Evolutionary conservation across 1,140 invertebrate genomes (phyloP).

Genomic region (Cherax quadricarinatus): DNA sequence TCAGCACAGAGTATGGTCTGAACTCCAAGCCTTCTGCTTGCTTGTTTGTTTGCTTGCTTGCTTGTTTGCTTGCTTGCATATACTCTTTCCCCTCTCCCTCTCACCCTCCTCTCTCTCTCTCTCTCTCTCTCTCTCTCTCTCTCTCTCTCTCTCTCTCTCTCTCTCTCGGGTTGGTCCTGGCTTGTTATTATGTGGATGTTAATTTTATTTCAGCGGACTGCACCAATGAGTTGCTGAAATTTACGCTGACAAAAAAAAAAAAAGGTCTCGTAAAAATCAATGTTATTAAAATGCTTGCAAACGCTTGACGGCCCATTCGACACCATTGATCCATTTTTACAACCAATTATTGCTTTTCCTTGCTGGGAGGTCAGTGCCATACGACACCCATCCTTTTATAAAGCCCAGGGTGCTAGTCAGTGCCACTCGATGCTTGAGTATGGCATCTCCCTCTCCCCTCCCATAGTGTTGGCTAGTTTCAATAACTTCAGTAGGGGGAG

Average conservation of each 20-base stretch:
- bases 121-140: no score
- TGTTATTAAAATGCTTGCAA: slow-evolving; percentile 21
- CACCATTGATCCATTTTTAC: slow-evolving; percentile 30
- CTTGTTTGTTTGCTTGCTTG: no score
- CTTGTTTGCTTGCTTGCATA: no score
- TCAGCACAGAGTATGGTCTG: no score
- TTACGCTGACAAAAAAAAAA: not conserved
- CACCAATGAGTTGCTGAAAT: not conserved
- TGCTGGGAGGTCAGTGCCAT: slow-evolving; percentile 19
- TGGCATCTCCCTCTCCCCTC: no score
- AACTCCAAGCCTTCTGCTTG: no score
- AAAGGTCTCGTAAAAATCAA: not conserved
- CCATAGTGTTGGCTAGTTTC: no score
- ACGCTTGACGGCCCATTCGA: slow-evolving; percentile 5
- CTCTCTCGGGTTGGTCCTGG: no score
- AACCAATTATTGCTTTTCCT: slow-evolving; percentile 25
- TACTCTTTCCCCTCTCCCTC: no score
- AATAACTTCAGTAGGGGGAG: no score
- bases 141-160: no score
- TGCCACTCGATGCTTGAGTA: not conserved
- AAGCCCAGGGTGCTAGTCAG: slow-evolving; percentile 10
- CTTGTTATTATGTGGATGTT: not conserved
- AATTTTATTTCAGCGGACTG: not conserved
- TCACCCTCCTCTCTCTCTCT: no score
- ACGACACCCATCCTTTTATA: slow-evolving; percentile 28